A percentile compares a stretch with the other conserved stretches of the same genome.
Conservation (phyloP, 2,888 invertebrate genomes). For the Eilema caniola region DNA sequence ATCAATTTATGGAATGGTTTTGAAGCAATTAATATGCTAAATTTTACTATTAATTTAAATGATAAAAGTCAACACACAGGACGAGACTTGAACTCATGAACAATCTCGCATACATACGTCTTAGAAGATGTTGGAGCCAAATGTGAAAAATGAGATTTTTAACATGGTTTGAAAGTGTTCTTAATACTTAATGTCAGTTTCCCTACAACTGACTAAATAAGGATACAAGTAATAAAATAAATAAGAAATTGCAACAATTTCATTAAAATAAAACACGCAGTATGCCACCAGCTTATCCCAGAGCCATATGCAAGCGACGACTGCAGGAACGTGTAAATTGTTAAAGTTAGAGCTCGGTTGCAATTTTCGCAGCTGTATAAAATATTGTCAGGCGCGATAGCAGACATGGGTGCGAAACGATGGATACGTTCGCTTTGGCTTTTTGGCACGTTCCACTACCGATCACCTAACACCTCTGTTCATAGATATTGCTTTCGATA, state of each 20-base stretch:
- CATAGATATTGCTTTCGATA: conserved; percentile 38
- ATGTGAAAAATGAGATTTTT: no score
- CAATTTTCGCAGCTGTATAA: conserved; percentile 80
- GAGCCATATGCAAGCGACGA: conserved; percentile 66
- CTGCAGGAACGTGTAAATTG: conserved; percentile 74
- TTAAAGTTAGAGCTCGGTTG: conserved; percentile 79
- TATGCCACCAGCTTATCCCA: conserved; percentile 48
- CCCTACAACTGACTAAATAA: background rate
- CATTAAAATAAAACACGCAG: conserved; percentile 22
- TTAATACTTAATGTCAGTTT: background rate
- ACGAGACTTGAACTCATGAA: no score
- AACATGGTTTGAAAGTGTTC: no score
- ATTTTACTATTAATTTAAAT: no score
- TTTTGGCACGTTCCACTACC: conserved; percentile 68
- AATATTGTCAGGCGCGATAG: conserved; percentile 75
- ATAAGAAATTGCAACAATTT: background rate
- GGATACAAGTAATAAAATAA: background rate
- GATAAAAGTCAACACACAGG: no score
- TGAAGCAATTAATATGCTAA: no score
- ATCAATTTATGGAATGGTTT: no score
- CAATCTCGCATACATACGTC: no score
- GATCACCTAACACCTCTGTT: conserved; percentile 27
- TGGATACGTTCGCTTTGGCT: conserved; percentile 69
- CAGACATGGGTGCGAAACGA: conserved; percentile 60
- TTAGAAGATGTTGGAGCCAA: no score